Evolutionary conservation across 2,888 invertebrate species (phyloP), one percentile per base, ranked within the genome.

Genomic region (Nomada ferruginata): DNA sequence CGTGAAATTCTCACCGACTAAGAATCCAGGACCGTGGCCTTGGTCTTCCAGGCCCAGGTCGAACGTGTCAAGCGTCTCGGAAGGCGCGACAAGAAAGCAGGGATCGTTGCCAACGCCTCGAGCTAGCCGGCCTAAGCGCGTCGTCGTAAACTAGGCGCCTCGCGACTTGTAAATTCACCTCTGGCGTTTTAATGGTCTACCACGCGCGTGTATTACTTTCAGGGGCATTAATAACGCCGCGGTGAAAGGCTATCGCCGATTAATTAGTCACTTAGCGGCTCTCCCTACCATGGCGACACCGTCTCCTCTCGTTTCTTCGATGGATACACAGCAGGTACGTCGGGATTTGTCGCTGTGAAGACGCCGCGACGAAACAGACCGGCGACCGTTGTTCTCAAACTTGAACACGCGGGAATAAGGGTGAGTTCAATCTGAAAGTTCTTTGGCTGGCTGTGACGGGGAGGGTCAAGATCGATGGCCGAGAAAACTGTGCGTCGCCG

Each of bases 141-240:
- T 90, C 90, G 89, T 93, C 93, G 93, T 93, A 93, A 93, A 93
- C 91, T 91, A 90, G 88, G 87, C 86, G 80, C 78, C 79, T 84
- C 88, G 87, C 90, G 88, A 90, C 90, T 92, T 91, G 91, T 91
- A 91, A 91, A 91, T 91, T 90, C 90, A 89, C 89, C 89, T 89
- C 86, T 92, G 93, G 92, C 93, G 92, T 93, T 92, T 93, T 93
- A 93, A 93, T 91, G 92, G 92, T 87, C 90, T 89, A 87, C 87
- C 85, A 86, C 85, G 90, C 88, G 89, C 91, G 90, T 92, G 92
- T 92, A 93, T 93, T 93, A 92, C 90, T 93, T 91, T 90, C 93
- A 90, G 88, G 84, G 89, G 89, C 93, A 92, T 93, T 93, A 92
- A 92, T 93, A 93, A 93, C 92, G 91, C 90, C 88, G 85, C 84